These are phyloP conservation scores for Chunga burmeisteri DNA, from an alignment of 2,113 vertebrate species.

Conservation along the genomic window DNA sequence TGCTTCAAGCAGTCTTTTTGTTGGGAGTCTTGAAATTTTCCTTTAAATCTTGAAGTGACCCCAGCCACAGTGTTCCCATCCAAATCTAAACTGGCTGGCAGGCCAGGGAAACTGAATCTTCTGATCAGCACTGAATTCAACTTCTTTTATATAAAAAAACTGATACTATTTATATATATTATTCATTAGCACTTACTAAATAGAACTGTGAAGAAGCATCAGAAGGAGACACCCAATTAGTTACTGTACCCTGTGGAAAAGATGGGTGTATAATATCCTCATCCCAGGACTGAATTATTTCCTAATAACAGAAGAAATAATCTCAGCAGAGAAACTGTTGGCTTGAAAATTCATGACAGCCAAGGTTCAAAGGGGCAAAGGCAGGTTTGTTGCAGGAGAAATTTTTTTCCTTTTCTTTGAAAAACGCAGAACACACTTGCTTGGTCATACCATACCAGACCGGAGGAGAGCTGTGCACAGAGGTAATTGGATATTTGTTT, in stretches of 20 bases:
- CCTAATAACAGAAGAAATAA: not conserved
- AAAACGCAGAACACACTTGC: not conserved
- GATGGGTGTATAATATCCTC: not conserved
- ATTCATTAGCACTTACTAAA: not conserved
- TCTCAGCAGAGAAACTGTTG: not conserved
- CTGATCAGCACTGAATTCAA: not conserved
- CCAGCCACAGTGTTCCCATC: not conserved
- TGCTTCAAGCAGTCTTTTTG: not conserved
- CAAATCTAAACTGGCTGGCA: not conserved
- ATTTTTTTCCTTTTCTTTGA: not conserved
- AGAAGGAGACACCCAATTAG: not conserved
- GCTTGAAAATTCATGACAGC: not conserved
- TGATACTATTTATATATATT: not conserved
- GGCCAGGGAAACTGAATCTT: not conserved
- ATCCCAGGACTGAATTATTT: not conserved
- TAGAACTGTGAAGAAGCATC: not conserved
- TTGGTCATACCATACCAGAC: not conserved
- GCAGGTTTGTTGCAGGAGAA: not conserved
- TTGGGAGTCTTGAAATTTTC: not conserved
- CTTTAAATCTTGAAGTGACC: not conserved
- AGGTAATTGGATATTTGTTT: slow-evolving; percentile 1
- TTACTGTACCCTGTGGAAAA: not conserved
- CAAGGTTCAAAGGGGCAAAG: not conserved
- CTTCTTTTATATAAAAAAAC: not conserved
- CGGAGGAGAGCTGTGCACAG: not conserved